Percentiles rank a stretch among this genome's conserved stretches.
Conservation (phyloP, 2,797 vertebrate species). For the Austrolebias charrua region DNA sequence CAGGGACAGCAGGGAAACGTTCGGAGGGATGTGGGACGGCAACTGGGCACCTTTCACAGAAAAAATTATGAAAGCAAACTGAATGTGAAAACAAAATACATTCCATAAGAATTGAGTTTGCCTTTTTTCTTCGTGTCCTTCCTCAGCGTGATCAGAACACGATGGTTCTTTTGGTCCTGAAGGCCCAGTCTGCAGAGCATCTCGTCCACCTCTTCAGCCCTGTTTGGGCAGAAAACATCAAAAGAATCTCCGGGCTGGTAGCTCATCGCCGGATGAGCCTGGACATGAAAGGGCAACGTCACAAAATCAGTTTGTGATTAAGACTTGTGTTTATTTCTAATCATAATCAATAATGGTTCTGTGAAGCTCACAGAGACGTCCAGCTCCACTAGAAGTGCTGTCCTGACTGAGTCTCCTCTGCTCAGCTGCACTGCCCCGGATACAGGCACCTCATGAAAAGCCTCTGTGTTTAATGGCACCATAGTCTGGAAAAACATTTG, state of each 20-base stretch:
- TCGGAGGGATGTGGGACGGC: conserved; percentile 82
- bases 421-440: conserved; percentile 84
- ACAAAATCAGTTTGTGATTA: neutral
- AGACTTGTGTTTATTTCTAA: neutral
- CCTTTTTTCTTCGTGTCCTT: conserved; percentile 89
- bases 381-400: conserved; percentile 85
- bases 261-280: conserved; percentile 78
- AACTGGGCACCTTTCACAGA: conserved; percentile 82
- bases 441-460: conserved; percentile 79
- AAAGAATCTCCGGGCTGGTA: conserved; percentile 92
- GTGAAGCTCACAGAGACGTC: conserved; percentile 83
- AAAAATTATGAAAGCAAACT: conserved; percentile 10
- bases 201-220: conserved; percentile 79
- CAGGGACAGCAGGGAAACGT: conserved; percentile 82
- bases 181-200: conserved; percentile 83
- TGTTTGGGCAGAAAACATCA: conserved; percentile 88
- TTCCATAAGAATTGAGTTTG: conserved; percentile 36
- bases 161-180: conserved; percentile 64
- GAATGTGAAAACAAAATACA: neutral
- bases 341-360: neutral
- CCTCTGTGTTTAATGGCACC: conserved; percentile 49
- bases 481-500: conserved; percentile 40
- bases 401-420: conserved; percentile 85
- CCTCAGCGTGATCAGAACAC: conserved; percentile 74
- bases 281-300: conserved; percentile 2